Evolutionary conservation across 2,888 invertebrate species (phyloP).

Genomic region (Drosophila macrothrix): DNA sequence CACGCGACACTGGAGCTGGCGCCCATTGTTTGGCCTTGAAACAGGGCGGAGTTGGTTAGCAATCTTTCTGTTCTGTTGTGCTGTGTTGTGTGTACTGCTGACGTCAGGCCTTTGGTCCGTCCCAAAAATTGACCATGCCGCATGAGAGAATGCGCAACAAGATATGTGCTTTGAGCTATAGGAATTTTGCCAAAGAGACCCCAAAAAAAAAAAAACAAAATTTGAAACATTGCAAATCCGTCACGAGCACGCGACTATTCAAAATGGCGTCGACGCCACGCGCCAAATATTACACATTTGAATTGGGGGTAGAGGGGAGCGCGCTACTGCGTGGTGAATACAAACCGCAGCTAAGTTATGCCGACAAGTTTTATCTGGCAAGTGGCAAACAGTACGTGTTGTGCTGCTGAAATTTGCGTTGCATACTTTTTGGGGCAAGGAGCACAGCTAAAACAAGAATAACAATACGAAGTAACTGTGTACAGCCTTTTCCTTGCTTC

Average conservation of each 20-base stretch:
- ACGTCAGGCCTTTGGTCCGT: constrained; percentile 62
- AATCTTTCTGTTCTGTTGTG: background rate
- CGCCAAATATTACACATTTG: constrained; percentile 55
- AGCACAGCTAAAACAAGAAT: constrained; percentile 11
- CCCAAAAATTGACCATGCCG: constrained; percentile 65
- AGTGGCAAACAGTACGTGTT: constrained; percentile 42
- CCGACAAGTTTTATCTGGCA: constrained; percentile 63
- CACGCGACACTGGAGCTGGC: constrained; percentile 69
- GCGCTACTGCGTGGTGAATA: background rate
- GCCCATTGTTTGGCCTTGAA: constrained; percentile 73
- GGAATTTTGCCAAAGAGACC: constrained; percentile 3
- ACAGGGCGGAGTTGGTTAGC: constrained; percentile 34
- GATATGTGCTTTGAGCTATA: constrained; percentile 44
- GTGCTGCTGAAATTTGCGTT: constrained; percentile 43
- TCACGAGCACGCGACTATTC: constrained; percentile 62
- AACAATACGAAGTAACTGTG: constrained; percentile 8
- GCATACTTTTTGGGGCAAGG: constrained; percentile 40
- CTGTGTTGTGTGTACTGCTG: constrained; percentile 39
- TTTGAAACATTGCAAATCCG: constrained; percentile 48
- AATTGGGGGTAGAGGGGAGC: background rate
- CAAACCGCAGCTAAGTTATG: constrained; percentile 65
- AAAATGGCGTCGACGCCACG: constrained; percentile 70
- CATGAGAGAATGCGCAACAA: constrained; percentile 76
- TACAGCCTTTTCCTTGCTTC: constrained; percentile 11
- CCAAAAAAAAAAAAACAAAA: background rate